phyloP scores from a whole-genome alignment of 1,140 invertebrate species.

The Agrypnia vestita region DNA sequence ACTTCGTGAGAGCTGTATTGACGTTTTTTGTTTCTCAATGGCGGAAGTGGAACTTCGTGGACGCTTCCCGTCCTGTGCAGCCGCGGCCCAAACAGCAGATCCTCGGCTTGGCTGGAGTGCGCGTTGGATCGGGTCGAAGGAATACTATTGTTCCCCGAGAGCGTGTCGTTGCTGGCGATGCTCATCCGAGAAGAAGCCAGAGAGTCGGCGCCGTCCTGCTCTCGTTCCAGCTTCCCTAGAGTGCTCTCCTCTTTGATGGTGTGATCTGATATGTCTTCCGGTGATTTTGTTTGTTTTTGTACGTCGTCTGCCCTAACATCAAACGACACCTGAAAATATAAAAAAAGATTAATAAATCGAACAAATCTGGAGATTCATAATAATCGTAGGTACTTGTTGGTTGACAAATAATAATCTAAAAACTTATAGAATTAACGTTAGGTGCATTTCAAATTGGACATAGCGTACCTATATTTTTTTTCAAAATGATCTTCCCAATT shows the following conservation, averaged over 20 bases:
- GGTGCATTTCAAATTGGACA: too few relatives aligned
- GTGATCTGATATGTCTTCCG: constrained; percentile 43
- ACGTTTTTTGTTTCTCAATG: constrained; percentile 66
- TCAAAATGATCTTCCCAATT: too few relatives aligned
- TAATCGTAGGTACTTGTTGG: too few relatives aligned
- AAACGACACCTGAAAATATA: constrained; percentile 21
- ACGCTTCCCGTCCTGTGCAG: constrained; percentile 69
- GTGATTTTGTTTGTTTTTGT: background rate
- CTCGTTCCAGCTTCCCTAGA: constrained; percentile 63
- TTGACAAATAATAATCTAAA: too few relatives aligned
- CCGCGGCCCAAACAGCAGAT: constrained; percentile 67
- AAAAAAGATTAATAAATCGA: background rate
- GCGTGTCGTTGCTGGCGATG: constrained; percentile 56
- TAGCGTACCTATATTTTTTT: too few relatives aligned
- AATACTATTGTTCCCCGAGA: constrained; percentile 63
- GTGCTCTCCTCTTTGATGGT: constrained; percentile 65
- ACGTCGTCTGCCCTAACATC: background rate
- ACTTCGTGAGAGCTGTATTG: constrained; percentile 71
- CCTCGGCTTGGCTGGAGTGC: constrained; percentile 68
- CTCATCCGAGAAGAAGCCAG: constrained; percentile 64
- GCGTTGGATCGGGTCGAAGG: constrained; percentile 62
- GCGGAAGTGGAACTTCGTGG: constrained; percentile 66
- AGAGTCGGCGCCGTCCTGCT: constrained; percentile 62
- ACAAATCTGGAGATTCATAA: too few relatives aligned
- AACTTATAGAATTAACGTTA: too few relatives aligned